Percentiles rank a stretch among this genome's conserved stretches.
Conservation (phyloP, 2,888 invertebrate genomes). For the Chymomyza fuscimana region DNA sequence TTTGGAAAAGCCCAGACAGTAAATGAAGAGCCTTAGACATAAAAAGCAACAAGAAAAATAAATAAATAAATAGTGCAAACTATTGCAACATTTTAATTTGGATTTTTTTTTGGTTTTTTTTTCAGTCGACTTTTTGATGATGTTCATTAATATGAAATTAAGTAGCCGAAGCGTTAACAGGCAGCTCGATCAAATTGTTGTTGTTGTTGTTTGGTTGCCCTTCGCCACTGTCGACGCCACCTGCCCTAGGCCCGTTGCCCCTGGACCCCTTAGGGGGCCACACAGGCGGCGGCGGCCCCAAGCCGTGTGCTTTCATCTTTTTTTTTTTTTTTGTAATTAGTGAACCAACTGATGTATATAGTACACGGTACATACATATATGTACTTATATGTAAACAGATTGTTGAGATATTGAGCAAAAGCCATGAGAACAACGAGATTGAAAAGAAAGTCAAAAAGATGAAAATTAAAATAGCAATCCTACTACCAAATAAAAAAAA, state of each 20-base stretch:
- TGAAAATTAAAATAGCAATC: constrained; percentile 63
- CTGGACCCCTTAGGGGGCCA: constrained; percentile 15
- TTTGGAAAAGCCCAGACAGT: neutral
- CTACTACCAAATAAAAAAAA: constrained; percentile 52
- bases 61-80: constrained; percentile 73
- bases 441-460: constrained; percentile 44
- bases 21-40: neutral
- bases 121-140: constrained; percentile 15
- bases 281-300: constrained; percentile 33
- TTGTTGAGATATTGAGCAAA: constrained; percentile 39
- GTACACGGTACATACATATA: constrained; percentile 32
- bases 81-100: constrained; percentile 63
- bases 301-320: constrained; percentile 70
- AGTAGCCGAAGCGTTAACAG: constrained; percentile 46
- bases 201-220: neutral
- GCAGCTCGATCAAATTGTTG: neutral
- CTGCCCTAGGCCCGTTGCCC: constrained; percentile 37
- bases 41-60: constrained; percentile 41
- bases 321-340: constrained; percentile 63
- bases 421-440: constrained; percentile 9
- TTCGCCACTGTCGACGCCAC: constrained; percentile 6
- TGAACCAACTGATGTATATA: constrained; percentile 62
- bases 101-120: neutral
- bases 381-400: neutral
- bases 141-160: constrained; percentile 73